Percentiles rank a stretch among this genome's conserved stretches.
phyloP scores from a whole-genome alignment of 2,113 vertebrate species.

The Eolophus roseicapilla region DNA sequence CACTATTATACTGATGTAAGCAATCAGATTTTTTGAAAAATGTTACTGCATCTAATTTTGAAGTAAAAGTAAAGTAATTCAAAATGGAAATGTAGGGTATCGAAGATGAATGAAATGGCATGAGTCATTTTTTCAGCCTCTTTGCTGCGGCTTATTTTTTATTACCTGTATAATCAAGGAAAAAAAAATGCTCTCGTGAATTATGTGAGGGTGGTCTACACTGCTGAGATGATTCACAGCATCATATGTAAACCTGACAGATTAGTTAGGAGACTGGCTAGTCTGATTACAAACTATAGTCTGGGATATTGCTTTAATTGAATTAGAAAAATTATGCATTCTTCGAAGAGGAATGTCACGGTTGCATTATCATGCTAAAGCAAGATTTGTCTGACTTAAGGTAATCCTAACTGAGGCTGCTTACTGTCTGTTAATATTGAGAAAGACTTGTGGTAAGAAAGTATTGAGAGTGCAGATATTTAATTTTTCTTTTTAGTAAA shows the following conservation, averaged over 20 bases:
- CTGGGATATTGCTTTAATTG: background rate
- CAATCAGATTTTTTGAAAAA: background rate
- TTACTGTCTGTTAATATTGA: background rate
- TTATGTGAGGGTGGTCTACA: background rate
- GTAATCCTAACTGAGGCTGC: background rate
- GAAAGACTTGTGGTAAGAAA: background rate
- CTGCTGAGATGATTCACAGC: background rate
- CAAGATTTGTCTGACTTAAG: background rate
- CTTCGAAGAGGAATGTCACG: background rate
- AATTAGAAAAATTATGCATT: background rate
- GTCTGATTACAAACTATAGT: background rate
- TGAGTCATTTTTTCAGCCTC: background rate
- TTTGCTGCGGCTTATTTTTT: background rate
- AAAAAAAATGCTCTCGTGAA: background rate
- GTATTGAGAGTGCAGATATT: background rate
- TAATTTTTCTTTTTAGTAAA: background rate
- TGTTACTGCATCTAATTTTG: background rate
- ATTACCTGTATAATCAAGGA: background rate
- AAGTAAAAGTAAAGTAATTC: background rate
- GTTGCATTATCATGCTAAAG: background rate
- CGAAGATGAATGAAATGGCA: background rate
- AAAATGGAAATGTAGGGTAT: background rate
- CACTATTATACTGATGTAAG: background rate
- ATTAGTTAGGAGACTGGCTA: background rate
- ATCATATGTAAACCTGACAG: background rate